These are phyloP conservation scores for Cairina moschata DNA, from an alignment of 2,113 vertebrate genomes.

Conservation along the genomic window DNA sequence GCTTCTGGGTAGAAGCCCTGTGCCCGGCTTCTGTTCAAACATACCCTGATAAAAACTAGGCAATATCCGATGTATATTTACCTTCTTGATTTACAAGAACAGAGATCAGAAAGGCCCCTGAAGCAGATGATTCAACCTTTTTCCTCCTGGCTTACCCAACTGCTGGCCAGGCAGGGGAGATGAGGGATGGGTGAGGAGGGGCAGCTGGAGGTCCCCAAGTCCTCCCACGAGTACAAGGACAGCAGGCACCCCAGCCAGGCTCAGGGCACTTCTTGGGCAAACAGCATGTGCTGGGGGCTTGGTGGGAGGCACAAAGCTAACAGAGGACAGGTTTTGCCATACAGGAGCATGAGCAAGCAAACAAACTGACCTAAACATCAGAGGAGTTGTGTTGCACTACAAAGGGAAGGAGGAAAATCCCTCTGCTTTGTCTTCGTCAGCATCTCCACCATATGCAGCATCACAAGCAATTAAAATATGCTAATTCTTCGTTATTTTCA, in stretches of 20 bases:
- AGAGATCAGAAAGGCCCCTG: background rate
- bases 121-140: background rate
- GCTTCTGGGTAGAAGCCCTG: too few relatives aligned
- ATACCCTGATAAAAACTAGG: background rate
- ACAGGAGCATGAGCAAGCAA: background rate
- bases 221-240: background rate
- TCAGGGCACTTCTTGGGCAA: background rate
- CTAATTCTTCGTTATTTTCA: conserved; percentile 21
- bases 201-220: background rate
- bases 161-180: background rate
- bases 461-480: conserved; percentile 1
- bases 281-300: accelerated
- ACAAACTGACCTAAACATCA: background rate
- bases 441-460: background rate
- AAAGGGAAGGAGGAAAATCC: background rate
- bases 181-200: background rate
- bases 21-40: background rate
- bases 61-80: background rate
- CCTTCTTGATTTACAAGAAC: conserved; percentile 7
- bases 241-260: background rate
- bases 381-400: background rate
- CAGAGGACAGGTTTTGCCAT: accelerated
- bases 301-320: background rate
- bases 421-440: background rate
- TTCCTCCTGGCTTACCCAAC: background rate